A percentile compares a stretch with the other conserved stretches of the same genome.
phyloP scores from a whole-genome alignment of 2,797 vertebrate species.

The Chromobotia macracanthus region DNA sequence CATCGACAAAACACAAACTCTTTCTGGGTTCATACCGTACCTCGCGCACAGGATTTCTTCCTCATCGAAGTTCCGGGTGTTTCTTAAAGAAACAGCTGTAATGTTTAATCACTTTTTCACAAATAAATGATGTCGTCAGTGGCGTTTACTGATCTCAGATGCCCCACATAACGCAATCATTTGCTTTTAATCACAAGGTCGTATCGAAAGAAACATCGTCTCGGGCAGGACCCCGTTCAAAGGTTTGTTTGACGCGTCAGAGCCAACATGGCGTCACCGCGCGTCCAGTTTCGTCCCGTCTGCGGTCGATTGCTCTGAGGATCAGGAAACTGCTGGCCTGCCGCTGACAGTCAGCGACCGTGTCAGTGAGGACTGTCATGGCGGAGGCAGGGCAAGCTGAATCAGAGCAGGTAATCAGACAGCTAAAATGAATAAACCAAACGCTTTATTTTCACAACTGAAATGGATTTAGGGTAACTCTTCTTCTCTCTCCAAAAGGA shows the following conservation, averaged over 20 bases:
- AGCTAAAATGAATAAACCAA: background rate
- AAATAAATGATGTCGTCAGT: constrained; percentile 3
- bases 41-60: background rate
- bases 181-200: background rate
- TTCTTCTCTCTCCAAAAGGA: constrained; percentile 72
- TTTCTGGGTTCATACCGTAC: background rate
- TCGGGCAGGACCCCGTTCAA: background rate
- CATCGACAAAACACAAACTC: no score
- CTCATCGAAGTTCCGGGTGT: constrained; percentile 9
- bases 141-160: background rate
- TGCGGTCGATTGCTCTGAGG: constrained; percentile 48
- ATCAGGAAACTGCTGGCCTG: background rate
- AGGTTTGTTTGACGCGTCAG: constrained; percentile 59
- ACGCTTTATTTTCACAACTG: background rate
- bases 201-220: constrained; percentile 12
- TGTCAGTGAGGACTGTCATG: constrained; percentile 68
- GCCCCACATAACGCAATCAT: background rate
- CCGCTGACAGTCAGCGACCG: constrained; percentile 25
- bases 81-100: constrained; percentile 30
- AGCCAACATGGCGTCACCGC: constrained; percentile 40
- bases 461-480: background rate
- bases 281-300: constrained; percentile 62
- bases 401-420: constrained; percentile 72
- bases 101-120: background rate
- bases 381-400: constrained; percentile 72